Evolutionary conservation across 1,140 invertebrate species (phyloP).

Genomic region (Phortica variegata): DNA sequence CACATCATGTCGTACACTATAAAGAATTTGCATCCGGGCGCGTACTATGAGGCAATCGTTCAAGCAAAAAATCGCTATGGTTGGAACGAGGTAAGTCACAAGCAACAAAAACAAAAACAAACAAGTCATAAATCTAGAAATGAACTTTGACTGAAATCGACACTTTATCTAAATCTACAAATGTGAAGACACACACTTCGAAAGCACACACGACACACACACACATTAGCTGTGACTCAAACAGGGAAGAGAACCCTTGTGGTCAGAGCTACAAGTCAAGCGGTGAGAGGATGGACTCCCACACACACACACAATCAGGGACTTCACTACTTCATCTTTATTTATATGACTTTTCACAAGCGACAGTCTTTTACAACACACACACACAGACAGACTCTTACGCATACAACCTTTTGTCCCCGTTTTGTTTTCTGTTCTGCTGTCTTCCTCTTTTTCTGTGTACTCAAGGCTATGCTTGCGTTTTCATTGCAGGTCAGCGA

Average conservation of each 20-base stretch:
- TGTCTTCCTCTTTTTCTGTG: slow-evolving; percentile 9
- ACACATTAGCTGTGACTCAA: too few species aligned
- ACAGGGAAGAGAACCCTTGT: too few species aligned
- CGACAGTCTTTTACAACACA: slow-evolving; percentile 5
- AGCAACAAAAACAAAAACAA: neutral
- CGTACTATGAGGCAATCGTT: slow-evolving; percentile 70
- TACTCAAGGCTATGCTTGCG: neutral
- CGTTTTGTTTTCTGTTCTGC: slow-evolving; percentile 7
- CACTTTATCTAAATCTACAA: slow-evolving; percentile 15
- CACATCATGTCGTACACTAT: slow-evolving; percentile 63
- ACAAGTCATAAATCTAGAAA: slow-evolving; percentile 28
- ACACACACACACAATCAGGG: too few species aligned
- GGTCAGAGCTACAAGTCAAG: too few species aligned
- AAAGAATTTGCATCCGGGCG: slow-evolving; percentile 62
- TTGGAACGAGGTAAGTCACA: slow-evolving; percentile 64
- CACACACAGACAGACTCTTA: neutral
- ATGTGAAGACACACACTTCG: neutral
- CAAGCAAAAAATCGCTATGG: slow-evolving; percentile 72
- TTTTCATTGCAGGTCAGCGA: slow-evolving; percentile 61
- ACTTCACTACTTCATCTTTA: slow-evolving; percentile 32
- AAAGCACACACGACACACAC: slow-evolving; percentile 6
- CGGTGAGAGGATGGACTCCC: too few species aligned
- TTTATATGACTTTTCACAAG: slow-evolving; percentile 18
- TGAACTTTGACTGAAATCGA: slow-evolving; percentile 13
- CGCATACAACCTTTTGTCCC: neutral